phyloP scores from a whole-genome alignment of 2,797 vertebrate genomes.

The Enoplosus armatus region DNA sequence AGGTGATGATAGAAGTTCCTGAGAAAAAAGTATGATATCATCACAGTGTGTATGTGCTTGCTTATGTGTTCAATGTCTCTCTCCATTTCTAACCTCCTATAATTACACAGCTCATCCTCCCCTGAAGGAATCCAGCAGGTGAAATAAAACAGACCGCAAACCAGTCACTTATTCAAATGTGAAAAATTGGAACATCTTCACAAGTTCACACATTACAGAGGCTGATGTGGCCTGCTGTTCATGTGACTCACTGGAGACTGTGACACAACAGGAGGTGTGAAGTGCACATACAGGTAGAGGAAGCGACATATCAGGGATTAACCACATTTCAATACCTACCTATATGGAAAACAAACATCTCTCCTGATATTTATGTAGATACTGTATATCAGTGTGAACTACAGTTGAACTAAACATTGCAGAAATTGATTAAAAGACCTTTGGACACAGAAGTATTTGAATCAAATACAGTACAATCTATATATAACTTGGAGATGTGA shows the following conservation, averaged over 20 bases:
- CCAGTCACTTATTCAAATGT: slow-evolving; percentile 20
- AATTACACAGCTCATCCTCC: slow-evolving; percentile 57
- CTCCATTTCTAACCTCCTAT: slow-evolving; percentile 39
- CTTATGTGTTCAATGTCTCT: slow-evolving; percentile 29
- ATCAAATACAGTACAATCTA: slow-evolving; percentile 18
- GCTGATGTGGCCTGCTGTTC: slow-evolving; percentile 13
- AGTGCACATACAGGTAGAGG: slow-evolving; percentile 24
- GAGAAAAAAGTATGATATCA: slow-evolving; percentile 40
- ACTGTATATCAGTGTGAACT: slow-evolving; percentile 56
- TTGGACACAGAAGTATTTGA: slow-evolving; percentile 1
- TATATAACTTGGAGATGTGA: slow-evolving; percentile 19
- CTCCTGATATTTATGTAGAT: slow-evolving; percentile 9
- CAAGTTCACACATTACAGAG: slow-evolving; percentile 31
- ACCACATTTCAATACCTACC: background rate
- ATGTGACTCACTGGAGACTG: slow-evolving; percentile 43
- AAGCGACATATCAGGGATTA: slow-evolving; percentile 41
- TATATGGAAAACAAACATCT: slow-evolving; percentile 20
- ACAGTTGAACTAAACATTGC: slow-evolving; percentile 39
- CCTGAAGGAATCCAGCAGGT: slow-evolving; percentile 50
- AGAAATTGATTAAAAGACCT: slow-evolving; percentile 8
- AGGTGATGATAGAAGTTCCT: slow-evolving; percentile 23
- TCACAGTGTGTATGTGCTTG: slow-evolving; percentile 6
- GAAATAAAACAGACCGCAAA: slow-evolving; percentile 46
- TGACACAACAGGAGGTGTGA: slow-evolving; percentile 29
- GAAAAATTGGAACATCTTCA: slow-evolving; percentile 35